These are phyloP conservation scores for Acromyrmex charruanus DNA, from an alignment of 1,140 invertebrate species.

Conservation along the genomic window DNA sequence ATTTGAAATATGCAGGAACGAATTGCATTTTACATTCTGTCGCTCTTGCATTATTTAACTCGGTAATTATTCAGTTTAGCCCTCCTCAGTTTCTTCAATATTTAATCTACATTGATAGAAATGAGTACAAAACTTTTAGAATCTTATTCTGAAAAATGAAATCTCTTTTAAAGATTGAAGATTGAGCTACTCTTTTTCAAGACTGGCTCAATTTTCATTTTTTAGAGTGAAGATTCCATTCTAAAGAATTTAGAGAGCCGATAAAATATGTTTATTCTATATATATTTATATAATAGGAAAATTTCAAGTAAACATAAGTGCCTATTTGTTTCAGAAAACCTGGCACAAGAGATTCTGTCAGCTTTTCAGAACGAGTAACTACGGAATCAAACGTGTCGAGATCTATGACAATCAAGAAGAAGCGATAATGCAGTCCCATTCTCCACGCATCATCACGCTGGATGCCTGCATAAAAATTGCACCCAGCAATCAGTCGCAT, in stretches of 20 bases:
- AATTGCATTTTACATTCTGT: not conserved
- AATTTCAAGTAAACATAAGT: no score
- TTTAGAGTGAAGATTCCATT: no score
- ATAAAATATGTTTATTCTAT: not conserved
- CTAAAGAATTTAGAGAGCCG: no score
- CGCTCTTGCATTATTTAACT: not conserved
- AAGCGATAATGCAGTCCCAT: slow-evolving; percentile 89
- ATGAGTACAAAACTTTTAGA: no score
- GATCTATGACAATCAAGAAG: slow-evolving; percentile 92
- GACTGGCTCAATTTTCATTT: no score
- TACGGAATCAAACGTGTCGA: slow-evolving; percentile 94
- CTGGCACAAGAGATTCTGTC: slow-evolving; percentile 92
- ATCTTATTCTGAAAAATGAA: no score
- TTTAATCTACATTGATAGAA: no score
- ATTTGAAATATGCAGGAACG: not conserved
- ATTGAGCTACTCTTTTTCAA: no score
- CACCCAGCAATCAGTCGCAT: slow-evolving; percentile 87
- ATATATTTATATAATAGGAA: not conserved
- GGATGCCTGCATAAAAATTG: slow-evolving; percentile 95
- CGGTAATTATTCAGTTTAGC: no score
- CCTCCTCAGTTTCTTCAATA: no score
- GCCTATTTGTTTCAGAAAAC: slow-evolving; percentile 89
- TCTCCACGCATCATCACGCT: slow-evolving; percentile 92
- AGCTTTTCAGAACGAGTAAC: slow-evolving; percentile 93
- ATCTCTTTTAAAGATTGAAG: no score